Evolutionary conservation across 2,113 vertebrate species (phyloP).

Genomic region (Carassius gibelio): DNA sequence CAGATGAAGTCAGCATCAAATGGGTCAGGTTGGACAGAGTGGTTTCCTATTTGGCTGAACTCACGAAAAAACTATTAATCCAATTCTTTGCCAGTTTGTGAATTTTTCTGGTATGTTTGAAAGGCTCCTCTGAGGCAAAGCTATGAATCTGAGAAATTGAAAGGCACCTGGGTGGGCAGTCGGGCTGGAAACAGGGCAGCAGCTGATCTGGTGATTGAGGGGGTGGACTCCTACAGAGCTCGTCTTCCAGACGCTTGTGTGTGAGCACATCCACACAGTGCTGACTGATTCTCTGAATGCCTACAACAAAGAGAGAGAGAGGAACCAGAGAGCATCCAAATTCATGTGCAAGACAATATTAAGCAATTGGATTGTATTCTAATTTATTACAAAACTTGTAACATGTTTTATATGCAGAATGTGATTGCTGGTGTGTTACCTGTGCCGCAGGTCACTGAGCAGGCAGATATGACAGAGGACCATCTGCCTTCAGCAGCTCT

Average conservation of each 20-base stretch:
- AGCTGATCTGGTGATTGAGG: slow-evolving; percentile 55
- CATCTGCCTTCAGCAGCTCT: slow-evolving; percentile 69
- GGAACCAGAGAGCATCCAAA: neutral
- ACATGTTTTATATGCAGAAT: neutral
- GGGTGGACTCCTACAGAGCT: slow-evolving; percentile 68
- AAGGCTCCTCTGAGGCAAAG: neutral
- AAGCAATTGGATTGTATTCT: too few species aligned
- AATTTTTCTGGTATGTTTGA: neutral
- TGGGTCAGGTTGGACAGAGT: neutral
- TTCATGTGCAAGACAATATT: too few species aligned
- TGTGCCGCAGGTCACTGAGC: slow-evolving; percentile 88
- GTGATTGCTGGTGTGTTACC: slow-evolving; percentile 68
- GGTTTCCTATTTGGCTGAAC: neutral
- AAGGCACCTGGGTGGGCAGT: slow-evolving; percentile 79
- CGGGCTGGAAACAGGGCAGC: slow-evolving; percentile 72
- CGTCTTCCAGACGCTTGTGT: slow-evolving; percentile 66
- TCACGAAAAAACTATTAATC: neutral
- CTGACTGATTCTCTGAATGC: slow-evolving; percentile 69
- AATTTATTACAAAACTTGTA: too few species aligned
- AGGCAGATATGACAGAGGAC: slow-evolving; percentile 72
- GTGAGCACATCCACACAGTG: slow-evolving; percentile 77
- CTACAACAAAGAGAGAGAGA: slow-evolving; percentile 64
- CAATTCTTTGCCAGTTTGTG: neutral
- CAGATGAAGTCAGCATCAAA: neutral
- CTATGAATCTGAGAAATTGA: neutral